Percentiles rank a stretch among this genome's conserved stretches.
phyloP scores from a whole-genome alignment of 2,888 invertebrate species.

The Lithophane ornitopus region DNA sequence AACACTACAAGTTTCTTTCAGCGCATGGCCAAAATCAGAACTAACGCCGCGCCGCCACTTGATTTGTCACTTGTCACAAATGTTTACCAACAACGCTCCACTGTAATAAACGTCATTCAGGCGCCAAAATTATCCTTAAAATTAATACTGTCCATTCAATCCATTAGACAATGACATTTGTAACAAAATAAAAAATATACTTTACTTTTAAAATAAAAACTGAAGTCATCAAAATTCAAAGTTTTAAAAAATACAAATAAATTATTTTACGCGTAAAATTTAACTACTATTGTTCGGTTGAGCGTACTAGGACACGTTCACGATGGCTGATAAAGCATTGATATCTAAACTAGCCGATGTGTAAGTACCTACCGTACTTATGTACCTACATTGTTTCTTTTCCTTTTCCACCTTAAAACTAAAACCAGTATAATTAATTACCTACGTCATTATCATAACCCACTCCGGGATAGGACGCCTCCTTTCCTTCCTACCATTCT shows the following conservation, averaged over 20 bases:
- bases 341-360: constrained; percentile 74
- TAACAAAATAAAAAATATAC: constrained; percentile 6
- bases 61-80: no score
- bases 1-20: no score
- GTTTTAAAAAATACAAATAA: constrained; percentile 2
- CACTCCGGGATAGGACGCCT: not conserved
- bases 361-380: constrained; percentile 69
- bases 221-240: constrained; percentile 9
- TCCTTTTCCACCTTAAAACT: not conserved
- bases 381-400: no score
- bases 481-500: not conserved
- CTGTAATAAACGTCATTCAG: no score
- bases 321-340: constrained; percentile 72
- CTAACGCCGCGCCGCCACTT: no score
- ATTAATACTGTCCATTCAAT: not conserved
- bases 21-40: no score
- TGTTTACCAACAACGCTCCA: no score
- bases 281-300: not conserved
- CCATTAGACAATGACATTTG: constrained; percentile 24
- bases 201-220: not conserved
- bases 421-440: not conserved
- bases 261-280: not conserved
- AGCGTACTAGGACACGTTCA: constrained; percentile 11
- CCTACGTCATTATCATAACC: not conserved
- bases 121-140: no score